Base-by-base conservation (phyloP, 2,113 vertebrate genomes). In the Lepisosteus oculatus region DNA sequence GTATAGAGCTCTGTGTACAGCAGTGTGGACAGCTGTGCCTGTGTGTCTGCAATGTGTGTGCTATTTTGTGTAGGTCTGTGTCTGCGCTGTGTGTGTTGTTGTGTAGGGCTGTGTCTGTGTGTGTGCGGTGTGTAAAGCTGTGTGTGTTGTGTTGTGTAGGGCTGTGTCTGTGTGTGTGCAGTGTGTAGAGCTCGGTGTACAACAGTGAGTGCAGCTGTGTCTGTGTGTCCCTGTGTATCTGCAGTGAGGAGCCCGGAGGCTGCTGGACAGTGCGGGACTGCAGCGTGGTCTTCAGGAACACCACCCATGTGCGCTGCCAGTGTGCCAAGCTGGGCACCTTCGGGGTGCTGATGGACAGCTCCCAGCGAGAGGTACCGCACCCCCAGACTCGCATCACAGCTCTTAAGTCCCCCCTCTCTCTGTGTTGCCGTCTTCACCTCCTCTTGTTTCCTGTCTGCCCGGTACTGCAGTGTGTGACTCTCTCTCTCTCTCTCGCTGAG, bases 301-400 rank as follows among this genome's bases (percentile, higher is more conserved):
- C 91, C 3, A 97, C 97, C 8, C 97, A 99, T 0, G 96, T 98
- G 14, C 95, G 94, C 79, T 99, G 97, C 86, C 97, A 96, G 84
- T 99, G 97, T 73, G 95, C 95, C 78, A 93, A 92, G 81, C 92
- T 98, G 4, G 97, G 97, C 41, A 99, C 94, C 59, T 98, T 98
- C 14, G 97, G 95, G 0, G 93, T 99, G 55, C 88, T 99, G 70
- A 99, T 99, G 97, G 97, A 99, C 85, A 97, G 94, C 76, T 99
- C 97, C 0, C 96, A 99, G 41, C 91, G 97, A 88, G 97, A 99
- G 96, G 97, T 99, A 88, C 85, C 45, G 55, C 29, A 41, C 57
- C 55, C 13, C 43, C 43, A 74, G 55, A 69, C 56, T 29, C 13
- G 43, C 42, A 55, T 29, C 29, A 29, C 29, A 29, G 29, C 9